Evolutionary conservation across 2,797 vertebrate species (phyloP).

Genomic region (Cyclopterus lumpus): DNA sequence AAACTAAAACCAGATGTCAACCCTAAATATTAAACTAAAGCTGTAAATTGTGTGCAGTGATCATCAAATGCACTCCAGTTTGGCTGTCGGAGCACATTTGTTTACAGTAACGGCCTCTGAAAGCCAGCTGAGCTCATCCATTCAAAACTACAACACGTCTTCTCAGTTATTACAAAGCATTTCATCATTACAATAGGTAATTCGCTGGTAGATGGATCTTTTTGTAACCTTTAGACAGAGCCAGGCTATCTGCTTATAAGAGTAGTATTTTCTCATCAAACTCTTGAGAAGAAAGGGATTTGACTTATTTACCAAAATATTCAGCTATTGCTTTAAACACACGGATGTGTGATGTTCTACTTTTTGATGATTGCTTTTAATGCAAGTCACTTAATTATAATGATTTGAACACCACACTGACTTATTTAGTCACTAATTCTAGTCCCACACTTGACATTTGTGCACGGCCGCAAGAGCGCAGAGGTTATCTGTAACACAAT

Average conservation of each 20-base stretch:
- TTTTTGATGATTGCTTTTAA: not conserved
- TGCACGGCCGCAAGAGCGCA: slow-evolving; percentile 10
- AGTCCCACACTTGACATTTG: slow-evolving; percentile 10
- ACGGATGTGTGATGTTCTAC: not conserved
- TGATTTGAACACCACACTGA: not conserved
- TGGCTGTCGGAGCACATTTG: slow-evolving; percentile 4
- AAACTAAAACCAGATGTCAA: slow-evolving; percentile 31
- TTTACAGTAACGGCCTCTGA: slow-evolving; percentile 28
- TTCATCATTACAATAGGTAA: not conserved
- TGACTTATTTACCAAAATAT: not conserved
- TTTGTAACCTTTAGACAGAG: not conserved
- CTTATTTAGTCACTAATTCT: slow-evolving; percentile 3
- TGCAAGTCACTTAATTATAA: not conserved
- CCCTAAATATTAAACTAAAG: not conserved
- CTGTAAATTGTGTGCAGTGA: not conserved
- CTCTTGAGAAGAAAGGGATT: not conserved
- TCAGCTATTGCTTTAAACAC: not conserved
- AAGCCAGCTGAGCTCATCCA: slow-evolving; percentile 45
- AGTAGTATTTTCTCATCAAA: not conserved
- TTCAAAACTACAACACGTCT: slow-evolving; percentile 21
- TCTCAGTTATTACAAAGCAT: not conserved
- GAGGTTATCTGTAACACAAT: slow-evolving; percentile 33
- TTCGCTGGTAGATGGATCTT: not conserved
- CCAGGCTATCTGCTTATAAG: not conserved
- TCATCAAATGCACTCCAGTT: not conserved